Conservation (phyloP, 1,140 invertebrate genomes). For the Diprion similis region DNA sequence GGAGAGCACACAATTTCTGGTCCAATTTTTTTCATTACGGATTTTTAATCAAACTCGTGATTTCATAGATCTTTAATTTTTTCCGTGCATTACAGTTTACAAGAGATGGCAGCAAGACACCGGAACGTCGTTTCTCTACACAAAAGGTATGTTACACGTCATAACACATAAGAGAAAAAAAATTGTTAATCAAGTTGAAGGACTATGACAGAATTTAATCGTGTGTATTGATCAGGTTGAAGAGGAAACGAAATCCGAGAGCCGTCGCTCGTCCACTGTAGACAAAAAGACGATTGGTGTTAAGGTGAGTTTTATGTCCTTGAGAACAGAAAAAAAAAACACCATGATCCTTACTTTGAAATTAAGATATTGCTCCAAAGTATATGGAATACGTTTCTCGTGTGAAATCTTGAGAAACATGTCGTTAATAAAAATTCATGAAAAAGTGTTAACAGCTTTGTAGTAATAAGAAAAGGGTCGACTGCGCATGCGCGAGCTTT, state of each 20-base stretch:
- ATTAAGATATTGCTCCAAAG: too few species aligned
- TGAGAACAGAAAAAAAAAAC: too few species aligned
- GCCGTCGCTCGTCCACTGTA: conserved; percentile 68
- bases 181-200: conserved; percentile 1
- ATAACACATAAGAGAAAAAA: not conserved
- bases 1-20: not conserved
- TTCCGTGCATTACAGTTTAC: conserved; percentile 30
- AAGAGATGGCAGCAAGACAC: conserved; percentile 40
- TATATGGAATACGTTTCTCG: too few species aligned
- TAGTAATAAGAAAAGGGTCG: too few species aligned
- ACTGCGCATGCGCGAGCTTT: too few species aligned
- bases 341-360: too few species aligned
- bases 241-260: conserved; percentile 68
- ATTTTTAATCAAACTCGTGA: not conserved
- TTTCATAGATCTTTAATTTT: conserved; percentile 13
- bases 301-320: conserved; percentile 54
- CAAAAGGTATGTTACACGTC: conserved; percentile 41
- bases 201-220: not conserved
- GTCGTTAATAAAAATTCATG: too few species aligned
- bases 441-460: too few species aligned
- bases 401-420: too few species aligned
- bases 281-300: conserved; percentile 64
- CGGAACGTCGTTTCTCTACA: conserved; percentile 48
- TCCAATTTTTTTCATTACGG: conserved; percentile 3
- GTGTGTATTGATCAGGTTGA: conserved; percentile 43